phyloP scores from a whole-genome alignment of 2,888 invertebrate genomes.

The Lamproptera curius region DNA sequence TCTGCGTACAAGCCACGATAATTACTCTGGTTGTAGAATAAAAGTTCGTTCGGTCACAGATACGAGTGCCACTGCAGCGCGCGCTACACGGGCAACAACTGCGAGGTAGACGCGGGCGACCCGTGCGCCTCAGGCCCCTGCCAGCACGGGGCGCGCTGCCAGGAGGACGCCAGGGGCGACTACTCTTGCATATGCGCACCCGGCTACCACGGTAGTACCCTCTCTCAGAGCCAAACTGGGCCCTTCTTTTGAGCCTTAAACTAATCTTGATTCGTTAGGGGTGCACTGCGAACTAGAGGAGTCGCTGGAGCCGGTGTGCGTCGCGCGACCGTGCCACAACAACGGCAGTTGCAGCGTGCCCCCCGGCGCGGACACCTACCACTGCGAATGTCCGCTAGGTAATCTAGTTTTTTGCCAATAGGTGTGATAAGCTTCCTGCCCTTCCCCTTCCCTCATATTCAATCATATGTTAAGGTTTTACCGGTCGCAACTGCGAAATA shows the following conservation, averaged over 20 bases:
- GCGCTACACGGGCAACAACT: constrained; percentile 91
- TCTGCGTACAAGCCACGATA: no score
- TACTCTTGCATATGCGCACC: constrained; percentile 84
- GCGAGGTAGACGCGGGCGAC: constrained; percentile 88
- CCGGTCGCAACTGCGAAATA: constrained; percentile 83
- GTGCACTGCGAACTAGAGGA: constrained; percentile 85
- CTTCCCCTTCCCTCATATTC: no score
- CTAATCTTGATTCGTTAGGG: constrained; percentile 47
- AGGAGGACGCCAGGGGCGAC: constrained; percentile 81
- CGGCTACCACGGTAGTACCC: constrained; percentile 78
- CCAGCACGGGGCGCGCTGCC: constrained; percentile 84
- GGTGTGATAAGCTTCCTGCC: no score
- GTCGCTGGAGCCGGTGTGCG: constrained; percentile 83
- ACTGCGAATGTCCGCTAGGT: constrained; percentile 80
- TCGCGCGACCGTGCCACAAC: constrained; percentile 87
- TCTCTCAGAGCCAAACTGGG: no score
- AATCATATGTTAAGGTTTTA: constrained; percentile 80
- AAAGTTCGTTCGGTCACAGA: constrained; percentile 37
- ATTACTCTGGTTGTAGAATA: no score
- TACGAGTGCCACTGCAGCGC: constrained; percentile 92
- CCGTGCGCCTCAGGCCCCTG: constrained; percentile 85
- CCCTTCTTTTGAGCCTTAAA: no score
- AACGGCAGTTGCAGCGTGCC: constrained; percentile 86
- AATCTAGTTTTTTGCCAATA: no score
- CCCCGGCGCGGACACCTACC: constrained; percentile 72